Evolutionary conservation across 2,113 vertebrate species (phyloP).

Genomic region (Brachypodius melanocephalos): DNA sequence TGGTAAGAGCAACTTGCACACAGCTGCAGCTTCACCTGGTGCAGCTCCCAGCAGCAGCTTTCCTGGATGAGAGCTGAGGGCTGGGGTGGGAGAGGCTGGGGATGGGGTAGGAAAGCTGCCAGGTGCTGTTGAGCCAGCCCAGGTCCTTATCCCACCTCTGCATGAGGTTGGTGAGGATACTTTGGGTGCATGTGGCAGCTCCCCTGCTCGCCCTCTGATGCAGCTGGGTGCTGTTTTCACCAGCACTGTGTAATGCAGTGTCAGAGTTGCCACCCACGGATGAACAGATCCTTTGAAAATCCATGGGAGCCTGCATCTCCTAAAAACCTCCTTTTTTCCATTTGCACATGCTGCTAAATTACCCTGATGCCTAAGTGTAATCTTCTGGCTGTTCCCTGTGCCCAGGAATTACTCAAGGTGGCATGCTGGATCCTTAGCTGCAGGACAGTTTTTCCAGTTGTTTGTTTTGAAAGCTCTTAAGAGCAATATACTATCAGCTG

Average conservation of each 20-base stretch:
- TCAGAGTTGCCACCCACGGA: not conserved
- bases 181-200: not conserved
- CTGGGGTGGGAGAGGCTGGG: not conserved
- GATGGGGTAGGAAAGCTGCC: not conserved
- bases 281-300: not conserved
- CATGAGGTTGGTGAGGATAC: not conserved
- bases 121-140: not conserved
- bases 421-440: conserved; percentile 33
- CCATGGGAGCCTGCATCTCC: not conserved
- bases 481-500: conserved; percentile 56
- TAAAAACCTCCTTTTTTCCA: not conserved
- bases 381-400: not conserved
- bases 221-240: accelerated
- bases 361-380: not conserved
- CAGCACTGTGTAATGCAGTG: accelerated
- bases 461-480: conserved; percentile 67
- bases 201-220: not conserved
- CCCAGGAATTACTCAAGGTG: not conserved
- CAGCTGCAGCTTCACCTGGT: not conserved
- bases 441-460: conserved; percentile 60
- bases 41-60: not conserved
- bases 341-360: not conserved
- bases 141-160: not conserved
- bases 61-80: not conserved
- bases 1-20: not conserved